phyloP scores from a whole-genome alignment of 2,797 vertebrate genomes.

The Loriculus beryllinus region DNA sequence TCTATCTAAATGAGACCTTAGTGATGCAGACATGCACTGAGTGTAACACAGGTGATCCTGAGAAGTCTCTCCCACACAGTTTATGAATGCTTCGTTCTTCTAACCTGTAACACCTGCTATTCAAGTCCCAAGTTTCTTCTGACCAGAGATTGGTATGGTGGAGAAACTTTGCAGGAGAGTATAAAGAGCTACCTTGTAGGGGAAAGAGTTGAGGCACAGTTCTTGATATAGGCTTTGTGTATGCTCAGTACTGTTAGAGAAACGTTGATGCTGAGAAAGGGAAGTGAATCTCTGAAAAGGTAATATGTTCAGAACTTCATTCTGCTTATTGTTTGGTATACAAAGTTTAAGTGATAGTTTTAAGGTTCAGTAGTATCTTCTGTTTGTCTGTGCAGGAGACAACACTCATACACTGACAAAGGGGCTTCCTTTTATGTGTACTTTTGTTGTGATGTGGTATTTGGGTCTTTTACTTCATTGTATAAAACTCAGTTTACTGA shows the following conservation, averaged over 20 bases:
- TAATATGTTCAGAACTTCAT: not conserved
- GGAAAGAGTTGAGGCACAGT: not conserved
- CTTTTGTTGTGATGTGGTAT: not conserved
- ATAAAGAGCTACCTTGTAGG: not conserved
- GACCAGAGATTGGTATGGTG: not conserved
- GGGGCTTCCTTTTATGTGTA: not conserved
- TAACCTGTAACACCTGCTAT: constrained; percentile 54
- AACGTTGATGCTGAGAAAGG: not conserved
- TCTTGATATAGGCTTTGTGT: not conserved
- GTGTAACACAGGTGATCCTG: not conserved
- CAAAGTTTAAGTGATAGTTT: not conserved
- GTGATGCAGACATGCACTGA: not conserved
- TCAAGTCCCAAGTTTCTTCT: constrained; percentile 14
- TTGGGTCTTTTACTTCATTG: not conserved
- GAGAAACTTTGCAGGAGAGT: not conserved
- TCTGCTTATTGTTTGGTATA: not conserved
- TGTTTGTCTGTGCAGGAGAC: not conserved
- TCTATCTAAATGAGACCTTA: not conserved
- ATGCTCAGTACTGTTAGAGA: not conserved
- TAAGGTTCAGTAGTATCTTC: not conserved
- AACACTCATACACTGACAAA: not conserved
- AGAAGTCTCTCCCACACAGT: constrained; percentile 20
- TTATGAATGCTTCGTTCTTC: not conserved
- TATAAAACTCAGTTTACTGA: not conserved
- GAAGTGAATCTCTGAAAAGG: not conserved